Evolutionary conservation across 64 coral and sea anemone species (phyloP).

Genomic region (Cladopsammia gracilis): DNA sequence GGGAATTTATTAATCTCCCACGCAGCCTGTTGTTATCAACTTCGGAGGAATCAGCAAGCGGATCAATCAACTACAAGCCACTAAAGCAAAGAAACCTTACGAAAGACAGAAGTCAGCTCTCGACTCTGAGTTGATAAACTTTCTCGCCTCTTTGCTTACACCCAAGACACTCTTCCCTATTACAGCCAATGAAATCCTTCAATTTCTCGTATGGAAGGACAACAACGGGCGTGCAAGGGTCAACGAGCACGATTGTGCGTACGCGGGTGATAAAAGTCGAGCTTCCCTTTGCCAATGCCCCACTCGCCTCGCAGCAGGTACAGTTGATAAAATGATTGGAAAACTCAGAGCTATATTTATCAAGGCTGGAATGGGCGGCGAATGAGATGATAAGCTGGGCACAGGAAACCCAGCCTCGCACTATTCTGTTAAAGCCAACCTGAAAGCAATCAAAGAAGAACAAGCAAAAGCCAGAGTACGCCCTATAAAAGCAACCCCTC

Average conservation of each 20-base stretch:
- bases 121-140: constrained; percentile 3
- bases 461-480: too few relatives aligned
- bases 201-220: constrained; percentile 58
- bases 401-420: too few relatives aligned
- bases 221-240: background rate
- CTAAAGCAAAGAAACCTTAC: constrained; percentile 27
- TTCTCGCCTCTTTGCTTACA: constrained; percentile 9
- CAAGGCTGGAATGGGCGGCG: too few relatives aligned
- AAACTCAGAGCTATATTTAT: too few relatives aligned
- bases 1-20: too few relatives aligned
- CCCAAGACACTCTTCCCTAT: background rate
- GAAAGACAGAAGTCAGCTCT: constrained; percentile 34
- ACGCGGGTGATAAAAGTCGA: background rate
- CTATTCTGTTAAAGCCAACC: too few relatives aligned
- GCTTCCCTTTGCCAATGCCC: background rate
- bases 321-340: too few relatives aligned
- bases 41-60: too few relatives aligned
- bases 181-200: background rate
- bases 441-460: too few relatives aligned
- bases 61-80: background rate
- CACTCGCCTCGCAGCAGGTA: background rate
- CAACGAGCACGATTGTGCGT: background rate
- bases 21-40: too few relatives aligned
- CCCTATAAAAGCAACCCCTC: too few relatives aligned
- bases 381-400: too few relatives aligned